Evolutionary conservation across 1,140 invertebrate species (phyloP).

Genomic region (Homalodisca vitripennis): DNA sequence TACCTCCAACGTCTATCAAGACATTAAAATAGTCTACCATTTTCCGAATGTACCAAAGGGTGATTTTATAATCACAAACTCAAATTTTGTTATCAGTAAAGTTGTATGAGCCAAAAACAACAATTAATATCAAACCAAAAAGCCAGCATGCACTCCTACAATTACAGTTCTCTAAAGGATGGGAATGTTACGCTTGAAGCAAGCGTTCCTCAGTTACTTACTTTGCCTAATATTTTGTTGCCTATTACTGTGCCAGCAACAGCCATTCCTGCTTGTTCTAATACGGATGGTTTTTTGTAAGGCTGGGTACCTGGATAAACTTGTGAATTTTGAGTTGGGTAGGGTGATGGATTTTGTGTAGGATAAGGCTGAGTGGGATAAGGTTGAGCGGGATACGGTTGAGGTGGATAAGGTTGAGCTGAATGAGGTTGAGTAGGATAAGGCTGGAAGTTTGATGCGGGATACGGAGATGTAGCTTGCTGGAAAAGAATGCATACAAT

Average conservation of each 20-base stretch:
- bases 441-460: not conserved
- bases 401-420: not conserved
- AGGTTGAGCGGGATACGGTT: not conserved
- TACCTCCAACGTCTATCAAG: too few relatives aligned
- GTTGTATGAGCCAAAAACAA: too few relatives aligned
- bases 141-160: too few relatives aligned
- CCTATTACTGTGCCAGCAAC: conserved; percentile 32
- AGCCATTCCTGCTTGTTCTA: conserved; percentile 30
- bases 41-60: too few relatives aligned
- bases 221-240: conserved; percentile 11
- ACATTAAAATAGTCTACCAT: too few relatives aligned
- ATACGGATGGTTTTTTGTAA: conserved; percentile 27
- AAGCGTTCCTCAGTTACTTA: not conserved
- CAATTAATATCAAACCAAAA: too few relatives aligned
- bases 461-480: not conserved
- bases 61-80: too few relatives aligned
- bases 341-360: conserved; percentile 14
- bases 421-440: not conserved
- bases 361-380: not conserved
- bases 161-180: too few relatives aligned
- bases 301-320: not conserved
- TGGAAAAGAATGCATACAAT: conserved; percentile 2
- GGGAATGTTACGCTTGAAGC: too few relatives aligned
- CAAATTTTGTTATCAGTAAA: too few relatives aligned
- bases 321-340: not conserved